Conservation (phyloP, 2,888 invertebrate species). For the Craniophora ligustri region DNA sequence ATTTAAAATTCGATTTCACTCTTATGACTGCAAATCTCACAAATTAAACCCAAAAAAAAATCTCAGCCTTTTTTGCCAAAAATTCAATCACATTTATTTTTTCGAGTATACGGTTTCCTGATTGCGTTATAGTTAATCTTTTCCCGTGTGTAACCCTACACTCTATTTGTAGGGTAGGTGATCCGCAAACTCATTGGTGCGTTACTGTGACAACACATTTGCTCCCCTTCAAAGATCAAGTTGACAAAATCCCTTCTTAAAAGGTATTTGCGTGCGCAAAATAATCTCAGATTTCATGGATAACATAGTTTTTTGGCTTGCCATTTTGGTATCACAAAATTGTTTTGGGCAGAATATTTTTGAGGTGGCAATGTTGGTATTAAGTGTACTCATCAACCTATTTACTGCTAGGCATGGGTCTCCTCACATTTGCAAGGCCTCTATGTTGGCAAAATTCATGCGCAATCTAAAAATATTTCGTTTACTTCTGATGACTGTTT, state of each 20-base stretch:
- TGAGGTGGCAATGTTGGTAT: no score
- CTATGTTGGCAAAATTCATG: no score
- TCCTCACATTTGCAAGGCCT: no score
- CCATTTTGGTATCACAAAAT: background rate
- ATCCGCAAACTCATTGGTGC: conserved; percentile 6
- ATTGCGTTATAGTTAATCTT: background rate
- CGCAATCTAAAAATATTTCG: no score
- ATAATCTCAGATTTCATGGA: background rate
- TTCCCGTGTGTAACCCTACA: background rate
- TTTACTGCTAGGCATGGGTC: no score
- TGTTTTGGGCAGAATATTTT: no score
- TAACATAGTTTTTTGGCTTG: background rate
- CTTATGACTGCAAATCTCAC: no score
- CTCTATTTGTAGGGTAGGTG: conserved; percentile 3
- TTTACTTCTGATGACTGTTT: no score
- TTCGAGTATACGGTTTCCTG: background rate
- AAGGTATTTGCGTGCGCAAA: conserved; percentile 3
- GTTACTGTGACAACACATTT: conserved; percentile 14
- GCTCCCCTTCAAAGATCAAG: conserved; percentile 8
- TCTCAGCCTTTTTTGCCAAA: background rate
- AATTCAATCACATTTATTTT: background rate
- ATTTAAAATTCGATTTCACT: no score
- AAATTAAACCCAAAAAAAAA: no score
- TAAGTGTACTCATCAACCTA: no score
- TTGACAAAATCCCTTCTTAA: conserved; percentile 8